A percentile compares a stretch with the other conserved stretches of the same genome.
phyloP scores from a whole-genome alignment of 2,113 vertebrate species.

The Crotalus tigris region DNA sequence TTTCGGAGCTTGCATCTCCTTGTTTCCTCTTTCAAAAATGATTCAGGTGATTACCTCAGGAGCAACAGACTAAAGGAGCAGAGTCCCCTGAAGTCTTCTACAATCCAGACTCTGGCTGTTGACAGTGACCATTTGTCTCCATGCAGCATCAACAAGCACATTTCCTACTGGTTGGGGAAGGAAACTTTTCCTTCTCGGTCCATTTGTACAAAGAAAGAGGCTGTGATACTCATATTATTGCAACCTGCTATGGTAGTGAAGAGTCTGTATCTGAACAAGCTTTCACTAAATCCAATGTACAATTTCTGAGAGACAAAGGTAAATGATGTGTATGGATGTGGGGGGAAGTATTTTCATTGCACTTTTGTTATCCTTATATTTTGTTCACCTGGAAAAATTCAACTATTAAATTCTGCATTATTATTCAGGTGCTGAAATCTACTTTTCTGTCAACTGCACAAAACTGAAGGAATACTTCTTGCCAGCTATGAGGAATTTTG shows the following conservation, averaged over 20 bases:
- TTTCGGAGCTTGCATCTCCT: neutral
- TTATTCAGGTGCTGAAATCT: slow-evolving; percentile 75
- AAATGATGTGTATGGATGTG: neutral
- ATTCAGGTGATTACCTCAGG: neutral
- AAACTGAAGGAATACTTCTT: slow-evolving; percentile 70
- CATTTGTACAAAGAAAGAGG: slow-evolving; percentile 58
- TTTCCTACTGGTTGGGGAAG: slow-evolving; percentile 86
- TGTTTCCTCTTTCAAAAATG: neutral
- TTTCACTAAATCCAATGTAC: slow-evolving; percentile 68
- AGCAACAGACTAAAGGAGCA: neutral
- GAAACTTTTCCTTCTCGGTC: slow-evolving; percentile 91
- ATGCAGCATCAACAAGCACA: slow-evolving; percentile 52
- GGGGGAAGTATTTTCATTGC: neutral
- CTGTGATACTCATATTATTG: slow-evolving; percentile 60
- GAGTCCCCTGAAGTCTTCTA: neutral
- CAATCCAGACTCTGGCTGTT: neutral
- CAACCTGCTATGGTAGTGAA: slow-evolving; percentile 79
- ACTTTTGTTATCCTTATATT: neutral
- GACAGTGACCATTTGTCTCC: neutral
- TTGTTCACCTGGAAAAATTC: neutral
- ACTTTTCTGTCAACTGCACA: slow-evolving; percentile 88
- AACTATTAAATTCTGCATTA: neutral
- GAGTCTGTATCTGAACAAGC: slow-evolving; percentile 63
- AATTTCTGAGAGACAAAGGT: slow-evolving; percentile 77
- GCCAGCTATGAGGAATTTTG: slow-evolving; percentile 68